A percentile compares a stretch with the other conserved stretches of the same genome.
Evolutionary conservation across 1,140 invertebrate genomes (phyloP).

Genomic region (Cydia strobilella): DNA sequence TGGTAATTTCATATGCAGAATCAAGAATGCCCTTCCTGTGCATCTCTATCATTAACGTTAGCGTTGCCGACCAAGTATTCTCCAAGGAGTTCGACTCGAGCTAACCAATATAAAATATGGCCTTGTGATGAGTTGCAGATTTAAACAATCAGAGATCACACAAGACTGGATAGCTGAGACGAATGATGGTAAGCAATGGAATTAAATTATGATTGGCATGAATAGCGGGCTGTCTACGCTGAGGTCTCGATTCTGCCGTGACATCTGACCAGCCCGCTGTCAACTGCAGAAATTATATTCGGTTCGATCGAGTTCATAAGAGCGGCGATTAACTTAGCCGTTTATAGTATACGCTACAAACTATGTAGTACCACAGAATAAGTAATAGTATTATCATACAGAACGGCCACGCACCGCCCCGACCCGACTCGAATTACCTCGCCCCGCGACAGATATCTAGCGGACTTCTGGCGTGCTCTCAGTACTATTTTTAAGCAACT

Average conservation of each 20-base stretch:
- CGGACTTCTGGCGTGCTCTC: too few relatives aligned
- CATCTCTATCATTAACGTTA: slow-evolving; percentile 11
- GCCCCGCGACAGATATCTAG: too few relatives aligned
- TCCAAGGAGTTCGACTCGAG: neutral
- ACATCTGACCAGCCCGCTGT: slow-evolving; percentile 24
- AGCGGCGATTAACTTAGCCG: neutral
- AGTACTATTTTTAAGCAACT: too few relatives aligned
- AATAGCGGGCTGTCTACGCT: neutral
- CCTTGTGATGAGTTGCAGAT: neutral
- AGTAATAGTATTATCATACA: too few relatives aligned
- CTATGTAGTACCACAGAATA: neutral
- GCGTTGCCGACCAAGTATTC: neutral
- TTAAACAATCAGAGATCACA: neutral
- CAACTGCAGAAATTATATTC: slow-evolving; percentile 1
- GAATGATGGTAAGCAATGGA: neutral
- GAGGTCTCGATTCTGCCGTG: slow-evolving; percentile 11
- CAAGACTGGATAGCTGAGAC: neutral
- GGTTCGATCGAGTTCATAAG: neutral
- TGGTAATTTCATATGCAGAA: slow-evolving; percentile 14
- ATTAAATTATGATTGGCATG: neutral
- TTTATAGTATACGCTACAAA: neutral
- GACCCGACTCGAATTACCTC: too few relatives aligned
- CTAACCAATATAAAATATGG: neutral
- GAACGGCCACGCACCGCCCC: too few relatives aligned
- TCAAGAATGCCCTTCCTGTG: slow-evolving; percentile 16